phyloP scores from a whole-genome alignment of 2,113 vertebrate species.

The Etia nguti region DNA sequence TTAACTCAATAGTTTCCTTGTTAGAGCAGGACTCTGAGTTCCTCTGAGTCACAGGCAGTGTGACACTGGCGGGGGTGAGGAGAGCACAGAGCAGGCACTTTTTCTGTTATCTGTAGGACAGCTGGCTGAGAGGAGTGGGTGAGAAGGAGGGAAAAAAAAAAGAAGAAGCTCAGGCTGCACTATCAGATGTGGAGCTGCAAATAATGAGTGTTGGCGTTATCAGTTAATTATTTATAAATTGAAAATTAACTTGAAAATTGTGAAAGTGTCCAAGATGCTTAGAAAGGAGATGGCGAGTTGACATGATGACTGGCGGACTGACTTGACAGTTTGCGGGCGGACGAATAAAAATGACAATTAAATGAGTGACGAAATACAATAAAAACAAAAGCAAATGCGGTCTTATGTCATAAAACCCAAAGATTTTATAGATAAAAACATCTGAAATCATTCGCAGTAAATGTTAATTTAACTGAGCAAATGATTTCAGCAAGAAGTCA shows the following conservation, averaged over 20 bases:
- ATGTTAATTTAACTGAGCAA: background rate
- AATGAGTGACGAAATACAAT: background rate
- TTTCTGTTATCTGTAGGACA: constrained; percentile 21
- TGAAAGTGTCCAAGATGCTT: background rate
- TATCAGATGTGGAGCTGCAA: background rate
- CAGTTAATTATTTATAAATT: background rate
- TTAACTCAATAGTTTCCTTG: constrained; percentile 6
- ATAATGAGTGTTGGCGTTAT: background rate
- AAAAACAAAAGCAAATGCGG: background rate
- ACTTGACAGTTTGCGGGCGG: background rate
- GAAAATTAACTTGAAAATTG: background rate
- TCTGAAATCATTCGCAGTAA: background rate
- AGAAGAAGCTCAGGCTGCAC: constrained; percentile 11
- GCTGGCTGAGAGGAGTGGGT: constrained; percentile 48
- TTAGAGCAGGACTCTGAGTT: constrained; percentile 27
- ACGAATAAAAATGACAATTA: background rate
- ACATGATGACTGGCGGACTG: background rate
- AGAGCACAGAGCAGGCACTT: background rate
- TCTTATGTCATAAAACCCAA: background rate
- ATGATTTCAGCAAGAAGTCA: background rate
- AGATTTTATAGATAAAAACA: background rate
- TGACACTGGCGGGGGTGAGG: constrained; percentile 22
- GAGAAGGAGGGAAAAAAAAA: background rate
- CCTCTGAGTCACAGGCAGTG: constrained; percentile 41
- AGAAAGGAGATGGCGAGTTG: background rate